Conservation (phyloP, 2,888 invertebrate species). For the Coelopa pilipes region DNA sequence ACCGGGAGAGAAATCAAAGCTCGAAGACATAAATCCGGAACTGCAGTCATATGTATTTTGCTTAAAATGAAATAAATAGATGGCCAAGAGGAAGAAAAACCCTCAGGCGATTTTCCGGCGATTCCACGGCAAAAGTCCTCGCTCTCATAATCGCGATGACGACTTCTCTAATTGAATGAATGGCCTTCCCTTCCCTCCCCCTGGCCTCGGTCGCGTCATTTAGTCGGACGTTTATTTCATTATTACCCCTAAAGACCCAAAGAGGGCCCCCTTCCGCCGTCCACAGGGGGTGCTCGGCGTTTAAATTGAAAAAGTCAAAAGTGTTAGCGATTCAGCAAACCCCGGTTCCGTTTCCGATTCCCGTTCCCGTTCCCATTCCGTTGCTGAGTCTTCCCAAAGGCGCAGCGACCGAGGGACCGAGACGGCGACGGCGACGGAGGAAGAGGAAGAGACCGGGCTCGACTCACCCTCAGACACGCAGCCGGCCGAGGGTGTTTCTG, state of each 20-base stretch:
- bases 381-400: no score
- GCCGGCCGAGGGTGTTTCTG: conserved; percentile 22
- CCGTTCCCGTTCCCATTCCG: no score
- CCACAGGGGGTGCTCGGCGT: conserved; percentile 15
- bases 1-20: no score
- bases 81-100: no score
- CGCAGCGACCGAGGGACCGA: background rate
- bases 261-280: conserved; percentile 21
- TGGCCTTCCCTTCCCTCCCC: background rate
- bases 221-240: conserved; percentile 64
- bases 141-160: conserved; percentile 22
- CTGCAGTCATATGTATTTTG: no score
- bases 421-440: background rate
- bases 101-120: no score
- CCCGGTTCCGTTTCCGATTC: no score
- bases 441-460: no score
- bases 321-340: conserved; percentile 21
- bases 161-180: conserved; percentile 30
- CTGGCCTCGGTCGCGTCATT: conserved; percentile 47
- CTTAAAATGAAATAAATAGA: no score
- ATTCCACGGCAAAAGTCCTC: no score
- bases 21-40: no score
- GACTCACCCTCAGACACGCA: conserved; percentile 9
- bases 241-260: conserved; percentile 53
- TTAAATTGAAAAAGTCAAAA: conserved; percentile 32